Base-by-base conservation (phyloP, 1,140 invertebrate genomes). In the Myzus persicae region DNA sequence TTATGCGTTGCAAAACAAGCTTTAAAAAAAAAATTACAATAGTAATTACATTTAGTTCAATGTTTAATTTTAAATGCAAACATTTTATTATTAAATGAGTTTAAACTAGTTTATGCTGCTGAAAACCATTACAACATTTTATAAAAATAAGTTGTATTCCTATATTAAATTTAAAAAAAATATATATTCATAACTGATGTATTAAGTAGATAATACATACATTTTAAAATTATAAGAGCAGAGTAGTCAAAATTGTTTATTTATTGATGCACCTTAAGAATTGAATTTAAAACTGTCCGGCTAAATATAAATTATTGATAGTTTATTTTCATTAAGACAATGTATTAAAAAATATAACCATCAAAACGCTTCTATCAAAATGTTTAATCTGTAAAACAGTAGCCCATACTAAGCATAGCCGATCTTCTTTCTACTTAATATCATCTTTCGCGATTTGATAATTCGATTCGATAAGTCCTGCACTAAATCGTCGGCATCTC, bases 401-500 rank as follows among this genome's bases (percentile, higher is more conserved):
- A 76, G 31, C 3, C 9, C 11, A n/a, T 18, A n/a, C n/a, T 76
- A 76, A 76, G n/a, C 31, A 76, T 76, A 76, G 36, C 46, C 48
- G 0, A 48, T 51, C 14, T 18, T 46, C 11, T 91, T 91, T 48
- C 42, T 91, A 40, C 24, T 81, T 31, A 91, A 91, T 36, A 36
- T 22, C 26, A 36, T 38, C 59, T 46, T 81, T 51, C 26, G 40
- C 8, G 90, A 14, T 42, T 48, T 48, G 67, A 91, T 81, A 24
- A 81, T 46, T 91, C n/a, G 90, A 46, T 46, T 5, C 22, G 59
- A 81, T 26, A 81, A 81, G n/a, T 81, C 90, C 1, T 91, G 59
- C 90, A 81, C 90, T 91, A 91, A 81, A 81, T 91, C 90, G 67
- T 76, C 90, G 4, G 59, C 31, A 22, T 81, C 90, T 46, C 90